These are phyloP conservation scores for Pristionchus fissidentatus DNA, from an alignment of 2,888 invertebrate genomes.

Conservation along the genomic window DNA sequence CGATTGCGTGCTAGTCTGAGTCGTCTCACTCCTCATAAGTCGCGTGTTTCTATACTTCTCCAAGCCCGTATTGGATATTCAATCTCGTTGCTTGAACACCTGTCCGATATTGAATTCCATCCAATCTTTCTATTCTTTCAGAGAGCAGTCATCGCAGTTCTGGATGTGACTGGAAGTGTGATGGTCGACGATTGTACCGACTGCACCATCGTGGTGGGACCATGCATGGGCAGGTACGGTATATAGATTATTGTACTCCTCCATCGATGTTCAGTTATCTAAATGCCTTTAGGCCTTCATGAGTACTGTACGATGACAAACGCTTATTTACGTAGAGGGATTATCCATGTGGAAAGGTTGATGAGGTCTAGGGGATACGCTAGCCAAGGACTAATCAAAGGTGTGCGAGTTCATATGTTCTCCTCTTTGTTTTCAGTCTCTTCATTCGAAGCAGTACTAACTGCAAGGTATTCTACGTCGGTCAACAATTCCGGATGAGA, in stretches of 20 bases:
- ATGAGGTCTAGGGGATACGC: background rate
- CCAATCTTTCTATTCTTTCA: background rate
- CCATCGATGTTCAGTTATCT: background rate
- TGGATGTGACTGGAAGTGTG: conserved; percentile 48
- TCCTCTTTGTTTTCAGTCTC: conserved; percentile 19
- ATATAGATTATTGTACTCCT: background rate
- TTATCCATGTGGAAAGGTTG: conserved; percentile 32
- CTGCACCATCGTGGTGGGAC: conserved; percentile 46
- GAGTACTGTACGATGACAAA: background rate
- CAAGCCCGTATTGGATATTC: too few relatives aligned
- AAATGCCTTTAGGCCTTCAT: background rate
- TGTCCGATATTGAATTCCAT: background rate
- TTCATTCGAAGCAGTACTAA: conserved; percentile 36
- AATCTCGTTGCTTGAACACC: too few relatives aligned
- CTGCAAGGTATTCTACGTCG: conserved; percentile 48
- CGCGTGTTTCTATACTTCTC: too few relatives aligned
- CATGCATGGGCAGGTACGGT: conserved; percentile 46
- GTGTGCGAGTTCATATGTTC: background rate
- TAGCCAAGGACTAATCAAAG: background rate
- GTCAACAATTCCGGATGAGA: conserved; percentile 47
- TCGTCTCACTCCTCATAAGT: too few relatives aligned
- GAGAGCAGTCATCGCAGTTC: conserved; percentile 46
- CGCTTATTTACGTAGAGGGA: background rate
- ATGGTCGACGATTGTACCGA: conserved; percentile 47
- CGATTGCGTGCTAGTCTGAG: too few relatives aligned